Percentiles rank a stretch among this genome's conserved stretches.
Conservation (phyloP, 2,797 vertebrate genomes). For the Artibeus lituratus region DNA sequence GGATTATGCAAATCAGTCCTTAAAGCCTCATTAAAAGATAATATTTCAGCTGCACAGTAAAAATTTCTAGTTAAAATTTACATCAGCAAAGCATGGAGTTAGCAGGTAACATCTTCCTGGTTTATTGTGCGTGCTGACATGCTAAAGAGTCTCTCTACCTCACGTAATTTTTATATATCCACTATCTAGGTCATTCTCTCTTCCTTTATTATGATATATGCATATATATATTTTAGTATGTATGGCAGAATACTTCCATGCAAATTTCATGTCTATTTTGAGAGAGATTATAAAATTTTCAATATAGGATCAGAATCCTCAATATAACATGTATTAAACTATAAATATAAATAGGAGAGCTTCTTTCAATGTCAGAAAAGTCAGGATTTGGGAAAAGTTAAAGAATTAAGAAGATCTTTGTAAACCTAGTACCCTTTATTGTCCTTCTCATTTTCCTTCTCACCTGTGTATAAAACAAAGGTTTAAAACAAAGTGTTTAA, state of each 20-base stretch:
- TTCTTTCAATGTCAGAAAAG: not conserved
- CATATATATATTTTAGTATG: slow-evolving; percentile 45
- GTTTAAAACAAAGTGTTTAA: no score
- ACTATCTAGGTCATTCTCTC: not conserved
- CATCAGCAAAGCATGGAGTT: slow-evolving; percentile 58
- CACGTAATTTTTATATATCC: slow-evolving; percentile 43
- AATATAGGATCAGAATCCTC: not conserved
- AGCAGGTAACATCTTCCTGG: slow-evolving; percentile 32
- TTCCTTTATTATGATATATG: slow-evolving; percentile 26
- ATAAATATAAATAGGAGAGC: not conserved
- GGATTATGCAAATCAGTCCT: slow-evolving; percentile 79
- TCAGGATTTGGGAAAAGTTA: not conserved
- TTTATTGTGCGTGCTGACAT: not conserved
- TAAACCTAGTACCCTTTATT: not conserved
- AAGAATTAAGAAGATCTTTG: not conserved
- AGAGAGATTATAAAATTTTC: slow-evolving; percentile 3
- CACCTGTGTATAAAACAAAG: not conserved
- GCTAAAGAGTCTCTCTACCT: slow-evolving; percentile 56
- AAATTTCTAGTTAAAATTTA: slow-evolving; percentile 74
- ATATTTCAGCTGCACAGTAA: slow-evolving; percentile 73
- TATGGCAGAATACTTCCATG: not conserved
- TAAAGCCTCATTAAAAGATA: slow-evolving; percentile 81
- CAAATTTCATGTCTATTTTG: slow-evolving; percentile 41
- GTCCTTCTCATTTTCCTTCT: not conserved
- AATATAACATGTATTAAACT: not conserved